phyloP scores from a whole-genome alignment of 2,797 vertebrate species.

The Pseudochirops cupreus region DNA sequence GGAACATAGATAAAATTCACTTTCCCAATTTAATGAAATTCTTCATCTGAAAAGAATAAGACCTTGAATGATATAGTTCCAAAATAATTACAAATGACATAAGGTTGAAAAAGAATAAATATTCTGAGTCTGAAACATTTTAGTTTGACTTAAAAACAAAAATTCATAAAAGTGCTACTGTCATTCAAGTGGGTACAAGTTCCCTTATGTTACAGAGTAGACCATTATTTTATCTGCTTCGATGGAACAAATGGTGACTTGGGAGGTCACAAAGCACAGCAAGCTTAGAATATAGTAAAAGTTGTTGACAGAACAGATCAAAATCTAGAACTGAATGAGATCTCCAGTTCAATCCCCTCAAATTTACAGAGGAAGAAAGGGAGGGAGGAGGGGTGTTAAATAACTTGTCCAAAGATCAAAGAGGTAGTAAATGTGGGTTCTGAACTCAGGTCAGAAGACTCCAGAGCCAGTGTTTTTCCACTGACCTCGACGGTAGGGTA shows the following conservation, averaged over 20 bases:
- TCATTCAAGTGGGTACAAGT: not conserved
- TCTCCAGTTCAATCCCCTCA: not conserved
- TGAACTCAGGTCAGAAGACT: not conserved
- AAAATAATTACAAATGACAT: slow-evolving; percentile 12
- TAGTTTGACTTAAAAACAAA: slow-evolving; percentile 4
- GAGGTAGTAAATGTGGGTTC: not conserved
- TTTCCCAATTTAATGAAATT: slow-evolving; percentile 18
- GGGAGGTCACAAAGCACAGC: slow-evolving; percentile 27
- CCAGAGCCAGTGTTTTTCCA: not conserved
- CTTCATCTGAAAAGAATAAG: slow-evolving; percentile 15
- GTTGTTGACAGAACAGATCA: not conserved
- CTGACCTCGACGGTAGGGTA: not conserved
- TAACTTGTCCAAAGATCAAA: too few species aligned
- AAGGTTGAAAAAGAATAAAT: slow-evolving; percentile 15
- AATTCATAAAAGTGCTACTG: not conserved
- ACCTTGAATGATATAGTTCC: slow-evolving; percentile 5
- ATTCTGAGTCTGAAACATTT: not conserved
- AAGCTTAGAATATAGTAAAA: not conserved
- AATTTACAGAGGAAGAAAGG: not conserved
- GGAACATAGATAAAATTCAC: not conserved
- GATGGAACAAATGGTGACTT: not conserved
- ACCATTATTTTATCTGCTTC: not conserved
- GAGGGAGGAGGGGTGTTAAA: too few species aligned
- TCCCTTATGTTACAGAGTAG: not conserved
- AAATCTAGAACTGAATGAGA: not conserved